These are phyloP conservation scores for Squalus acanthias DNA, from an alignment of 2,797 vertebrate species.

Conservation along the genomic window DNA sequence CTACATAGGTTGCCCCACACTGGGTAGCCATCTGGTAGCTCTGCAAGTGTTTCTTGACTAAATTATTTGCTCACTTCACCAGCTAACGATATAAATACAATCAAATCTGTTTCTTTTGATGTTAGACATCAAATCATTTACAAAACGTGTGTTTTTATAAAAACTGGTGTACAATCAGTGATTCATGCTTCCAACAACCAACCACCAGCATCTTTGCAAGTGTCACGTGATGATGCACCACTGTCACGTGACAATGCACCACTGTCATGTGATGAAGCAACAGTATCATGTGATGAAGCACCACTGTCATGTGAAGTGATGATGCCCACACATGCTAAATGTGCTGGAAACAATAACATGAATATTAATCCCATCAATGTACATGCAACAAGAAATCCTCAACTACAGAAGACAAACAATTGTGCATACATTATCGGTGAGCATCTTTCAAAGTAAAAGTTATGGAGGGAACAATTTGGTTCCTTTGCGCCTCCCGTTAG, in stretches of 20 bases:
- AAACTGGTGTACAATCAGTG: not conserved
- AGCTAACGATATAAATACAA: not conserved
- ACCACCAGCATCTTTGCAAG: not conserved
- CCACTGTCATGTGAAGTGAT: not conserved
- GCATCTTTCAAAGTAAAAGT: not conserved
- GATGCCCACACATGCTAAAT: not conserved
- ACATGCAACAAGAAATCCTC: not conserved
- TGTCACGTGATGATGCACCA: not conserved
- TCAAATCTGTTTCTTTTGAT: not conserved
- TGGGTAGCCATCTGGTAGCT: not conserved
- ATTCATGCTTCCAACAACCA: not conserved
- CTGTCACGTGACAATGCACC: not conserved
- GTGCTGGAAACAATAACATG: not conserved
- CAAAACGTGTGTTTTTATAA: not conserved
- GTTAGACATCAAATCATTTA: not conserved
- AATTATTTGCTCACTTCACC: not conserved
- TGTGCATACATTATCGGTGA: not conserved
- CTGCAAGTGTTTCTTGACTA: not conserved
- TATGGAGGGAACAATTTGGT: not conserved
- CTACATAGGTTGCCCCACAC: too few relatives aligned
- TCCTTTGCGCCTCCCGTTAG: too few relatives aligned
- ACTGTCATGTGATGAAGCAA: not conserved
- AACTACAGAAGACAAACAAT: not conserved
- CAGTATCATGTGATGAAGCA: not conserved
- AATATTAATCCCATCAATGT: not conserved